Percentiles rank a stretch among this genome's conserved stretches.
These are phyloP conservation scores for Syngnathoides biaculeatus DNA, from an alignment of 2,113 vertebrate genomes.

Conservation along the genomic window DNA sequence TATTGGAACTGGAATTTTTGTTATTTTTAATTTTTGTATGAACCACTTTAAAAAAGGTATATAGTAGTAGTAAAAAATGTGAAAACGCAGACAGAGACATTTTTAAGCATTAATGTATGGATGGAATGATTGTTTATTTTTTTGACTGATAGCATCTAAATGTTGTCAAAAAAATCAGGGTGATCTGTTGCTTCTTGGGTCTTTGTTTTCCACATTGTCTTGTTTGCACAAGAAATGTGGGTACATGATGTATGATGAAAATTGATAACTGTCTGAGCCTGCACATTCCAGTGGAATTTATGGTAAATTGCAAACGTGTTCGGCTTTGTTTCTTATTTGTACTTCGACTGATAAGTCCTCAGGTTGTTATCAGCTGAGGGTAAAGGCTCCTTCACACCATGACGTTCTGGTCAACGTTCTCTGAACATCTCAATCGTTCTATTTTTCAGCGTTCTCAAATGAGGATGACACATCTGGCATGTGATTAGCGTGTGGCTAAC, in stretches of 20 bases:
- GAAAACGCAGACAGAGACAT: neutral
- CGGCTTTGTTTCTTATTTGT: slow-evolving; percentile 15
- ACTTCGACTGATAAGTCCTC: too few relatives aligned
- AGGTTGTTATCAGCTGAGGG: neutral
- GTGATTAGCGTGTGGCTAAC: too few relatives aligned
- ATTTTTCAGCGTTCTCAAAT: too few relatives aligned
- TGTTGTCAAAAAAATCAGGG: neutral
- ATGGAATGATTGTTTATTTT: neutral
- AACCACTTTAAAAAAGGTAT: neutral
- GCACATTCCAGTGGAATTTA: neutral
- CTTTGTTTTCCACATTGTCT: neutral
- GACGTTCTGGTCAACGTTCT: too few relatives aligned
- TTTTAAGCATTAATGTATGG: neutral
- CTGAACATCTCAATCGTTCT: too few relatives aligned
- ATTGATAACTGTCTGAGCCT: neutral
- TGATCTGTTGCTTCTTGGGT: neutral
- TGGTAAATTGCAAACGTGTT: slow-evolving; percentile 12
- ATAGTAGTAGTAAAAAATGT: neutral
- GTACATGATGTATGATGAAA: neutral
- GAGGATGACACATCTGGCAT: too few relatives aligned
- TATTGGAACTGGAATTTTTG: neutral
- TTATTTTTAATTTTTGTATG: neutral
- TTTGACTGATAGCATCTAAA: neutral
- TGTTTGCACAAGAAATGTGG: neutral
- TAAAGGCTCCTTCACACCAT: too few relatives aligned